Conservation (phyloP, 1,140 invertebrate species). For the Hyles vespertilio region DNA sequence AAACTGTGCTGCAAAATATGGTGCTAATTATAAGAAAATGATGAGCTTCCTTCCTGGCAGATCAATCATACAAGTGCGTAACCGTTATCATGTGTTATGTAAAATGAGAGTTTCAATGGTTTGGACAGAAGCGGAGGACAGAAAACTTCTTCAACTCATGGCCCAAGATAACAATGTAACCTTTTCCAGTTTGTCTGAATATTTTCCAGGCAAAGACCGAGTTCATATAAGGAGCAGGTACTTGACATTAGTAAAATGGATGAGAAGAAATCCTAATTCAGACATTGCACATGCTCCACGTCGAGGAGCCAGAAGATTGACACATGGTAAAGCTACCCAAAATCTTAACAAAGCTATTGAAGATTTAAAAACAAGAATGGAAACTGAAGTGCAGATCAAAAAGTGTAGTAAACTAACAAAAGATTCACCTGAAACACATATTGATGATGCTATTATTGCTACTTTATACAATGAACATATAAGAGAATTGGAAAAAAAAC, state of each 20-base stretch:
- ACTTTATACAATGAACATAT: constrained; percentile 38
- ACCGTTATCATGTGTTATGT: constrained; percentile 43
- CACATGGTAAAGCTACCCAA: constrained; percentile 38
- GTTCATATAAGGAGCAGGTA: constrained; percentile 48
- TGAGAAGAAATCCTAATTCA: constrained; percentile 48
- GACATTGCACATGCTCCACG: constrained; percentile 52
- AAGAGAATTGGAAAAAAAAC: constrained; percentile 26
- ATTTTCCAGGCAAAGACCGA: constrained; percentile 58
- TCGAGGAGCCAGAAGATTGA: constrained; percentile 45
- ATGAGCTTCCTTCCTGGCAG: constrained; percentile 50
- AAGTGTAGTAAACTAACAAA: constrained; percentile 38
- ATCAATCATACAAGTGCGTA: constrained; percentile 43
- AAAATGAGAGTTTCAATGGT: constrained; percentile 48
- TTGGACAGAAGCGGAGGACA: constrained; percentile 62
- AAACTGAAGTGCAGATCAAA: constrained; percentile 45
- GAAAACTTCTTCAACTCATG: constrained; percentile 52
- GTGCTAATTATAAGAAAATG: constrained; percentile 74
- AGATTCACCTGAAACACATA: constrained; percentile 41
- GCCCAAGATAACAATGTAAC: constrained; percentile 42
- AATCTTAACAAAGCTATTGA: constrained; percentile 55
- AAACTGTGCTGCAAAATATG: constrained; percentile 78
- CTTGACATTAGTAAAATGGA: constrained; percentile 54
- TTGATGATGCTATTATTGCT: constrained; percentile 61
- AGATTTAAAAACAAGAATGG: constrained; percentile 46
- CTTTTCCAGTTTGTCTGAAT: constrained; percentile 44